These are phyloP conservation scores for Vidua macroura DNA, from an alignment of 2,113 vertebrate species.

Conservation along the genomic window DNA sequence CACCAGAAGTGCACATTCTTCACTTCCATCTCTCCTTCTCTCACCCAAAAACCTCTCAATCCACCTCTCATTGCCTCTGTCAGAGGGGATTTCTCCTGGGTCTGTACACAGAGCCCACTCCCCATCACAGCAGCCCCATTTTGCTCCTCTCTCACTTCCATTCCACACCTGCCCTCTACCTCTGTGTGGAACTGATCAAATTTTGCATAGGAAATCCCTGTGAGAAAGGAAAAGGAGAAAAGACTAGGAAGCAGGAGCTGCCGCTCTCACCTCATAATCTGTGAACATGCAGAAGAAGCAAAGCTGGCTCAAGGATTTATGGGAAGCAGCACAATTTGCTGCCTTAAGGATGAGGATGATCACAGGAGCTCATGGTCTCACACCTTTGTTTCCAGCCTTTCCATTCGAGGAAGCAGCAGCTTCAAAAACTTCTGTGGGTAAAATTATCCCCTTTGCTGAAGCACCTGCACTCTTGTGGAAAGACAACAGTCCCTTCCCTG, in stretches of 20 bases:
- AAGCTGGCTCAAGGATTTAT: neutral
- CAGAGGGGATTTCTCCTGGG: neutral
- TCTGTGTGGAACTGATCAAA: no score
- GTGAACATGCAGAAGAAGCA: neutral
- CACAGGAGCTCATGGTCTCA: neutral
- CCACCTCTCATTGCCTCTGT: neutral
- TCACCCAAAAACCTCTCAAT: neutral
- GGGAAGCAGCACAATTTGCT: neutral
- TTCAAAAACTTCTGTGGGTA: neutral
- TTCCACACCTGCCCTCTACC: neutral
- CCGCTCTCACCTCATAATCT: neutral
- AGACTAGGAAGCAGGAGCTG: neutral
- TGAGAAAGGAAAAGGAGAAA: neutral
- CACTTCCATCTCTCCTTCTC: neutral
- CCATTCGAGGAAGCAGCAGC: neutral
- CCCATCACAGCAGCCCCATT: neutral
- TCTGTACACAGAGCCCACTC: neutral
- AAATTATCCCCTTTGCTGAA: neutral
- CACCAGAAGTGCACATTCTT: neutral
- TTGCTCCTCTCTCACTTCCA: neutral
- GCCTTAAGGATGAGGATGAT: neutral
- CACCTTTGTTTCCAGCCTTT: neutral
- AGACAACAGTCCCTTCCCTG: neutral
- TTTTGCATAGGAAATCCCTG: neutral
- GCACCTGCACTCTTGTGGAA: neutral